Percentiles rank a stretch among this genome's conserved stretches.
Conservation (phyloP, 64 coral and sea anemone species). For the Porites australiensis region DNA sequence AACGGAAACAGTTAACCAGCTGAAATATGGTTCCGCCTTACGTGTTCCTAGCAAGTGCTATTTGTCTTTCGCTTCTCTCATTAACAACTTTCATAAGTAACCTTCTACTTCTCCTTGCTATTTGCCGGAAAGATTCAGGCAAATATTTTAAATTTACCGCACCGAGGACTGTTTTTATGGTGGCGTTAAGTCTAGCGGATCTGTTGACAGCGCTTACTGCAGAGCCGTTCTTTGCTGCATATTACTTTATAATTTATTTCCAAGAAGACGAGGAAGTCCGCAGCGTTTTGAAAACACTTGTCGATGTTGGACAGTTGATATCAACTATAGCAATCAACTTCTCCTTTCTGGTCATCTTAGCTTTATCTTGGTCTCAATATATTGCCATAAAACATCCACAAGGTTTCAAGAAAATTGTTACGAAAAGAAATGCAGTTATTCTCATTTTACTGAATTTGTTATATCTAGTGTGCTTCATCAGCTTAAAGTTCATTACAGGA, state of each 20-base stretch:
- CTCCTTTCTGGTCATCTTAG: slow-evolving; percentile 62
- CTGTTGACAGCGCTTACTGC: slow-evolving; percentile 48
- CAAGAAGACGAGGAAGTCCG: not conserved
- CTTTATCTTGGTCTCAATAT: slow-evolving; percentile 73
- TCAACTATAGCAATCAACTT: slow-evolving; percentile 62
- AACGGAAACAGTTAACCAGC: no score
- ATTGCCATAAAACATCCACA: slow-evolving; percentile 63
- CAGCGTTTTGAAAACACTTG: not conserved
- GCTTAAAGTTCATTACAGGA: slow-evolving; percentile 37
- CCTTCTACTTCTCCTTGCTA: slow-evolving; percentile 63
- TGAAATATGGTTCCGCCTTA: no score
- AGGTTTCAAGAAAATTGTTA: slow-evolving; percentile 58
- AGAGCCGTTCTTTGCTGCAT: slow-evolving; percentile 54
- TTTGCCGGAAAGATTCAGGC: slow-evolving; percentile 69
- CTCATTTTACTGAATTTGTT: slow-evolving; percentile 43
- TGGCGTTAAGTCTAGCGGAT: slow-evolving; percentile 60
- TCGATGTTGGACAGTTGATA: slow-evolving; percentile 20
- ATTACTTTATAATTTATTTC: slow-evolving; percentile 44
- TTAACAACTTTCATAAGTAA: slow-evolving; percentile 61
- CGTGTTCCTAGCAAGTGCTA: slow-evolving; percentile 40
- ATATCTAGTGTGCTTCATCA: slow-evolving; percentile 43
- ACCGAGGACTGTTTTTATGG: slow-evolving; percentile 34
- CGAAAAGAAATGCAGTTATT: slow-evolving; percentile 31
- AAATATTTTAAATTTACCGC: slow-evolving; percentile 48
- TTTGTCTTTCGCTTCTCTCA: slow-evolving; percentile 59